Evolutionary conservation across 1,140 invertebrate species (phyloP).

Genomic region (Leptoteleia sp.): DNA sequence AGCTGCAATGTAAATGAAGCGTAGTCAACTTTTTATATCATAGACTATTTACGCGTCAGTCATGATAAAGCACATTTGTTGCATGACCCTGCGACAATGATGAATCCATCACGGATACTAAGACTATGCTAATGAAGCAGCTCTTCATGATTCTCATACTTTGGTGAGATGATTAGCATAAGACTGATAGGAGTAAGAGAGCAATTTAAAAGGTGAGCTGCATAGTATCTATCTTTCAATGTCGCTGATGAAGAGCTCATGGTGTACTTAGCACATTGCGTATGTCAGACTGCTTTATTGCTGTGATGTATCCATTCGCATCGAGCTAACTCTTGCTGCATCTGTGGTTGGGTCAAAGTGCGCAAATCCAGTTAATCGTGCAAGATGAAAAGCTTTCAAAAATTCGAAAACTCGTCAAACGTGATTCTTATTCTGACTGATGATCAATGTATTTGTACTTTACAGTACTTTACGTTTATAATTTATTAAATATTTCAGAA

Average conservation of each 20-base stretch:
- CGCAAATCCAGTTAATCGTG: constrained; percentile 64
- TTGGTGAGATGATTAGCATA: constrained; percentile 69
- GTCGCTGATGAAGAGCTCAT: constrained; percentile 71
- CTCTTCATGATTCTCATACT: constrained; percentile 65
- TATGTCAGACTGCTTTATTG: constrained; percentile 48
- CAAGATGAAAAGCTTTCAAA: constrained; percentile 52
- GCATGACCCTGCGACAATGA: constrained; percentile 67
- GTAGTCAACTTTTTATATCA: constrained; percentile 36
- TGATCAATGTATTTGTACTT: constrained; percentile 24
- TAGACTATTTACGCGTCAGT: constrained; percentile 58
- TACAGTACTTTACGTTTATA: not conserved
- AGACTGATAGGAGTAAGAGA: constrained; percentile 55
- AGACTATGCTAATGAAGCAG: constrained; percentile 70
- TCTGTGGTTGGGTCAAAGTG: constrained; percentile 56
- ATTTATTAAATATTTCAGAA: constrained; percentile 34
- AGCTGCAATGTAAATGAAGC: constrained; percentile 60
- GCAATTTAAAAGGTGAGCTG: constrained; percentile 64
- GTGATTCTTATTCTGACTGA: constrained; percentile 48
- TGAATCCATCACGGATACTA: constrained; percentile 67
- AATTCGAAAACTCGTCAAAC: constrained; percentile 45
- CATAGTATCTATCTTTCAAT: constrained; percentile 68
- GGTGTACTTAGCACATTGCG: constrained; percentile 60
- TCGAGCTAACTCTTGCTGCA: constrained; percentile 44
- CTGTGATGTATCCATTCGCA: constrained; percentile 68
- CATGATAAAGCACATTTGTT: constrained; percentile 68